Evolutionary conservation across 1,140 invertebrate genomes (phyloP).

Genomic region (Ditylenchus dipsaci): DNA sequence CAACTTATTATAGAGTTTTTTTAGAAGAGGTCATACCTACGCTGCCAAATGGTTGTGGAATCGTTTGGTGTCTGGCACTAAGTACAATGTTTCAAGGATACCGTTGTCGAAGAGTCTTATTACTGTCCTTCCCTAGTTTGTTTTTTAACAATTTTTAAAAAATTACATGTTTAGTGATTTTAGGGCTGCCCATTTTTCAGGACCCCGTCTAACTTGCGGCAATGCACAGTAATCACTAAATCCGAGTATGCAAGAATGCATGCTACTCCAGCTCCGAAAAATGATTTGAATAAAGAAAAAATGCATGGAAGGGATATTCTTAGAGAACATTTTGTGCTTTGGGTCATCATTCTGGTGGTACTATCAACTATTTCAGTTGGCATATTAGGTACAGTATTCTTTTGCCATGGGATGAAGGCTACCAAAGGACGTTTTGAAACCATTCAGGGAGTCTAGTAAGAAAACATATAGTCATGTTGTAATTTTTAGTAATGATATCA

Average conservation of each 20-base stretch:
- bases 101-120: constrained; percentile 46
- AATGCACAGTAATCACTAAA: constrained; percentile 40
- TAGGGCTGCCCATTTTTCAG: constrained; percentile 50
- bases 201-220: constrained; percentile 41
- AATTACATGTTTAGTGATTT: neutral
- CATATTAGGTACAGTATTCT: constrained; percentile 45
- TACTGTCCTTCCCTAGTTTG: constrained; percentile 45
- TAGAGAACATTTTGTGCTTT: constrained; percentile 13
- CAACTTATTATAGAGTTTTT: constrained; percentile 7
- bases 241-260: constrained; percentile 33
- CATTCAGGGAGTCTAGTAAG: constrained; percentile 32
- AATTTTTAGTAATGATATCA: no score
- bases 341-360: constrained; percentile 10
- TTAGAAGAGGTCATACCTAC: constrained; percentile 49
- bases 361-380: constrained; percentile 18
- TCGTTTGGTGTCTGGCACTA: constrained; percentile 45
- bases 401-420: constrained; percentile 42
- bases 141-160: constrained; percentile 15
- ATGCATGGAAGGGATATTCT: constrained; percentile 10
- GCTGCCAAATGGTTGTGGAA: constrained; percentile 54
- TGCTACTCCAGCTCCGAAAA: neutral
- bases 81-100: constrained; percentile 43
- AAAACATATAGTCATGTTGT: neutral
- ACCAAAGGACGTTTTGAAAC: constrained; percentile 39
- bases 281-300: neutral